These are phyloP conservation scores for Odontothrips loti DNA, from an alignment of 2,888 invertebrate genomes.

Conservation along the genomic window DNA sequence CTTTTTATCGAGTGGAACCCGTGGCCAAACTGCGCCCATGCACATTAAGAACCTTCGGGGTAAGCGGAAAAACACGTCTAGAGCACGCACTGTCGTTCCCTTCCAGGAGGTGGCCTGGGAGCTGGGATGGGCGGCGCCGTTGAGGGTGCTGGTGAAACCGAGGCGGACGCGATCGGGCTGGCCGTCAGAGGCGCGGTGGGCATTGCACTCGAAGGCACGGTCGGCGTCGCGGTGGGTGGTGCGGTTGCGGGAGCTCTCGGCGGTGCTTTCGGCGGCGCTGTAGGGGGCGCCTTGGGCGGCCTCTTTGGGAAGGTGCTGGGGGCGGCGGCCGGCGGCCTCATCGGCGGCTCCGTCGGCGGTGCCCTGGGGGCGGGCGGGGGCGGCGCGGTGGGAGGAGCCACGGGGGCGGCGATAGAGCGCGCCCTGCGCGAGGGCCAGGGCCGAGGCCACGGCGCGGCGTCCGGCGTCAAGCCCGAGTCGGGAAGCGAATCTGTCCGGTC, in stretches of 20 bases:
- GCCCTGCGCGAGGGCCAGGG: conserved; percentile 16
- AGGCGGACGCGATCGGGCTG: conserved; percentile 12
- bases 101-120: not conserved
- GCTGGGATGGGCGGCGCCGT: conserved; percentile 13
- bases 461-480: not conserved
- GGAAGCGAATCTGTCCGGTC: not conserved
- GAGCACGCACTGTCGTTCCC: not conserved
- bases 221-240: conserved; percentile 13
- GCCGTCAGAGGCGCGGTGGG: conserved; percentile 8
- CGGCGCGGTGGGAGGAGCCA: not conserved
- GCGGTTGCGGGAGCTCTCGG: not conserved
- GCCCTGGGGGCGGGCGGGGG: conserved; percentile 12
- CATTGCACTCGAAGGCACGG: not conserved
- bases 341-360: conserved; percentile 3
- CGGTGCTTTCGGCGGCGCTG: conserved; percentile 2
- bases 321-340: conserved; percentile 17
- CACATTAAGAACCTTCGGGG: too few species aligned
- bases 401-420: conserved; percentile 8
- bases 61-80: not conserved
- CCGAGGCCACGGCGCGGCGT: not conserved
- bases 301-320: conserved; percentile 2
- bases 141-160: not conserved
- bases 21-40: too few species aligned
- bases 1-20: too few species aligned
- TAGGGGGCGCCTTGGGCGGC: not conserved